Conservation (phyloP, 2,888 invertebrate species). For the Pachliopta kotzebuea region DNA sequence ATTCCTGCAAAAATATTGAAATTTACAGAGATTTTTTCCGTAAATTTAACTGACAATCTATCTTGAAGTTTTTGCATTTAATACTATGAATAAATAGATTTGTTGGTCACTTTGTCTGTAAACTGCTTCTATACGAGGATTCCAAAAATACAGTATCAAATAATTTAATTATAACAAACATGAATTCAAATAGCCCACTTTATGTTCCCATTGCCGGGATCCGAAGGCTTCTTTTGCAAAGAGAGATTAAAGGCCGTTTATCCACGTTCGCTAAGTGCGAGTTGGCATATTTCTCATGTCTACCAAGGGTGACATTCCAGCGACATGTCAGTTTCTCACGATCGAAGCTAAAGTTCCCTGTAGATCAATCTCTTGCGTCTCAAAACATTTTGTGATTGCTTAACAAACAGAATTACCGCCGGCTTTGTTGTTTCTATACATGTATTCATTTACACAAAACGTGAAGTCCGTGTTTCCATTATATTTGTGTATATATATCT, state of each 20-base stretch:
- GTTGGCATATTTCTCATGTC: no score
- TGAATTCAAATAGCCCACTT: background rate
- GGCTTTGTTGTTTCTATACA: background rate
- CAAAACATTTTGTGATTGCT: no score
- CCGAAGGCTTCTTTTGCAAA: no score
- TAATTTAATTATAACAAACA: background rate
- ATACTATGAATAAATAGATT: background rate
- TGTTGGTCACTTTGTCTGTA: slow-evolving; percentile 6
- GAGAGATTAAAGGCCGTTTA: no score
- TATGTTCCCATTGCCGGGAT: no score
- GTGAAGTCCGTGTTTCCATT: background rate
- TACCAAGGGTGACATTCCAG: no score
- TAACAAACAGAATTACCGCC: no score
- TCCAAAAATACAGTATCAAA: slow-evolving; percentile 17
- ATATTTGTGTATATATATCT: background rate
- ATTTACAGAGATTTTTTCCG: slow-evolving; percentile 1
- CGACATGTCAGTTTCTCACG: no score
- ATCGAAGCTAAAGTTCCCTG: no score
- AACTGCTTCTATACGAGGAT: slow-evolving; percentile 2
- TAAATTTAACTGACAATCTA: slow-evolving; percentile 6
- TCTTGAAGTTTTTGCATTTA: background rate
- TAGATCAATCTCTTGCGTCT: no score
- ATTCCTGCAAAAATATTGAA: background rate
- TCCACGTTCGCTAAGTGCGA: no score
- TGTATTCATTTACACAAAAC: background rate